A percentile compares a stretch with the other conserved stretches of the same genome.
These are phyloP conservation scores for Morphnarchus princeps DNA, from an alignment of 2,113 vertebrate species.

Conservation along the genomic window DNA sequence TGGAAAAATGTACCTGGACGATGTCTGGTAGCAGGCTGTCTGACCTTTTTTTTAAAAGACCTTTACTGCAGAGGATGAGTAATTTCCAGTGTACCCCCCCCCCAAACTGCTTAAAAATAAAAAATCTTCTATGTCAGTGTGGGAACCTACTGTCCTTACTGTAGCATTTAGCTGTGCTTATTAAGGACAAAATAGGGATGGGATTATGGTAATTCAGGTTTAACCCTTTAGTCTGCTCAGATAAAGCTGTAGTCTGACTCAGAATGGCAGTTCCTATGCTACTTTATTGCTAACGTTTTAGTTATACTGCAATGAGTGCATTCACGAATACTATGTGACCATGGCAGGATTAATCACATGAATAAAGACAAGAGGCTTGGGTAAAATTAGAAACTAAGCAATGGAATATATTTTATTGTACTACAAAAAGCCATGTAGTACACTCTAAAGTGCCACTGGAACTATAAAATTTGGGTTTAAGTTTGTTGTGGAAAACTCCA, in stretches of 20 bases:
- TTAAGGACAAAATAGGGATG: background rate
- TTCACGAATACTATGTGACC: background rate
- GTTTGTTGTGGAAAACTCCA: background rate
- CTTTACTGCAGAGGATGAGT: background rate
- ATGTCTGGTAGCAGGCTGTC: background rate
- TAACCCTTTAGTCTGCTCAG: background rate
- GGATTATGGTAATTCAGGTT: background rate
- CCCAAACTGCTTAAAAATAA: background rate
- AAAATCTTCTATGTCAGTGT: background rate
- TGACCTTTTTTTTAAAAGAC: background rate
- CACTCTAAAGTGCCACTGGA: background rate
- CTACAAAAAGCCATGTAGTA: background rate
- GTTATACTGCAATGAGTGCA: fast-evolving
- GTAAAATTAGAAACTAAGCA: background rate
- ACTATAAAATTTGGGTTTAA: background rate
- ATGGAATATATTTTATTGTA: background rate
- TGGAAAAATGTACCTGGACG: background rate
- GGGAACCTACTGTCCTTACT: background rate
- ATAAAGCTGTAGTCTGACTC: background rate
- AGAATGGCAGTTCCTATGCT: background rate
- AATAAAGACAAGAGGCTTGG: background rate
- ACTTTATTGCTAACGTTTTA: background rate
- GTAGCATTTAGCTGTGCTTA: background rate
- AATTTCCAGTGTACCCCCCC: background rate
- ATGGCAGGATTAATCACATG: background rate